A percentile compares a stretch with the other conserved stretches of the same genome.
Conservation (phyloP, 2,113 vertebrate species). For the Nyctereutes procyonoides region DNA sequence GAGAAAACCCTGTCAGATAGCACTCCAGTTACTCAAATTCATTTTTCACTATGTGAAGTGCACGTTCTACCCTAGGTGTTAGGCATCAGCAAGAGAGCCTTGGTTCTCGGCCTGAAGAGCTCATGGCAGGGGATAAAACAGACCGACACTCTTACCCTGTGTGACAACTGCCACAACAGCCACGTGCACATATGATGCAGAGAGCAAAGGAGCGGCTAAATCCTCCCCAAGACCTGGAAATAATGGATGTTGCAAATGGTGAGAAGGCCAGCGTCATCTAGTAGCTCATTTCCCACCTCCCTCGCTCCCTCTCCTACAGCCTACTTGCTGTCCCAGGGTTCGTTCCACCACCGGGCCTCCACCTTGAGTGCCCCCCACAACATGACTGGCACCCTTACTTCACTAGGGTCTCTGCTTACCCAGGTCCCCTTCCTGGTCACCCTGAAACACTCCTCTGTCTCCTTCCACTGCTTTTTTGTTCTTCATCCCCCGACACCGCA, state of each 20-base stretch:
- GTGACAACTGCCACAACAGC: neutral
- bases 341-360: neutral
- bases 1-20: neutral
- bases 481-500: neutral
- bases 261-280: neutral
- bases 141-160: rapidly evolving
- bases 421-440: neutral
- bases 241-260: neutral
- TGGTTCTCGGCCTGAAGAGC: neutral
- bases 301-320: neutral
- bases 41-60: neutral
- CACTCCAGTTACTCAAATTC: neutral
- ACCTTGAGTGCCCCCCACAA: neutral
- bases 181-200: rapidly evolving
- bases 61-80: neutral
- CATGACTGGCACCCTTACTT: neutral
- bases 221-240: neutral
- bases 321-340: neutral
- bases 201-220: neutral
- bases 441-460: neutral
- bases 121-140: neutral
- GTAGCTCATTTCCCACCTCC: neutral
- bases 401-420: neutral
- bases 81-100: neutral
- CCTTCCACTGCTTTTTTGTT: neutral